Conservation (phyloP, 2,797 vertebrate species). For the Anisognathus igniventris region DNA sequence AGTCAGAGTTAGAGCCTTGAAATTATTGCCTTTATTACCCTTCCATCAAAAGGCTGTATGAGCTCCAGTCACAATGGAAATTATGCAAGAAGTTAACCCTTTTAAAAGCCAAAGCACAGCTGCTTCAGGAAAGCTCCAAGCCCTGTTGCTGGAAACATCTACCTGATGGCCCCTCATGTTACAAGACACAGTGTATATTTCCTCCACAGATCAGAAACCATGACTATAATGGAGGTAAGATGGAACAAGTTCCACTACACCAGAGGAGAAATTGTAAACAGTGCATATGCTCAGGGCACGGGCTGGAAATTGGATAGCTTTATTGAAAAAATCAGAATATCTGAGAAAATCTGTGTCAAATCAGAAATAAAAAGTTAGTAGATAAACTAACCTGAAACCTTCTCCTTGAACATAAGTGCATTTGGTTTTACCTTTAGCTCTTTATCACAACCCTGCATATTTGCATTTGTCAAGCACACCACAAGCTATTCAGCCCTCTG, state of each 20-base stretch:
- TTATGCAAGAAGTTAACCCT: not conserved
- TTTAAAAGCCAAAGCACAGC: not conserved
- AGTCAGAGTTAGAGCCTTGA: not conserved
- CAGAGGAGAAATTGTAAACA: not conserved
- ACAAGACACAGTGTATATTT: not conserved
- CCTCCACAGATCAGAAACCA: not conserved
- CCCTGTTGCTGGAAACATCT: not conserved
- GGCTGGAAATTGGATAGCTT: not conserved
- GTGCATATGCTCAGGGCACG: not conserved
- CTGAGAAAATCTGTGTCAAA: not conserved
- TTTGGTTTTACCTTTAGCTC: not conserved
- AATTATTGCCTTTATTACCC: not conserved
- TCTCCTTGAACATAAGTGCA: not conserved
- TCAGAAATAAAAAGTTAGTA: not conserved
- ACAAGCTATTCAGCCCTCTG: not conserved
- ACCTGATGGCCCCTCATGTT: rapidly evolving
- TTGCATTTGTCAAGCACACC: not conserved
- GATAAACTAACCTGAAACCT: not conserved
- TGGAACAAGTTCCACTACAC: not conserved
- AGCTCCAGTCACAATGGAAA: not conserved
- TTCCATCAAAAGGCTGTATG: not conserved
- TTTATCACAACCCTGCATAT: not conserved
- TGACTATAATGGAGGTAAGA: not conserved
- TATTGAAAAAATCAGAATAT: not conserved
- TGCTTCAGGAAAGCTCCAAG: not conserved